phyloP scores from a whole-genome alignment of 2,888 invertebrate genomes.

The Rugalucina vietnamica region DNA sequence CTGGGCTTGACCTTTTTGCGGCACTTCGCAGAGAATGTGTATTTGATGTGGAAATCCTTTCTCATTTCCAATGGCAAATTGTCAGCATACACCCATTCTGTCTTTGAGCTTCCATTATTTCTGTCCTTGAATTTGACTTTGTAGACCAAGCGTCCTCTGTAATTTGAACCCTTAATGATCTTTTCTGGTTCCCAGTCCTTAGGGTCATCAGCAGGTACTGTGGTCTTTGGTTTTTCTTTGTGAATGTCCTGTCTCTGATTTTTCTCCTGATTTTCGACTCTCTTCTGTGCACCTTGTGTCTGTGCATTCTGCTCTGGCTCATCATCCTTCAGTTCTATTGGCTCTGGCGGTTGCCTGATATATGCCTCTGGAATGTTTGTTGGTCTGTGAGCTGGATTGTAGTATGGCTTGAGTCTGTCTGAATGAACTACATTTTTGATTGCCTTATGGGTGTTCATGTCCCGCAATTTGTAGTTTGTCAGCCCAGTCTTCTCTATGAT shows the following conservation, averaged over 20 bases:
- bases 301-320: too few relatives aligned
- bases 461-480: constrained; percentile 21
- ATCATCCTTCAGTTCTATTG: not conserved
- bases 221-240: not conserved
- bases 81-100: not conserved
- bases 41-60: constrained; percentile 20
- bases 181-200: not conserved
- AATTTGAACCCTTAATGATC: not conserved
- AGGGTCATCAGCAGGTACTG: not conserved
- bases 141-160: not conserved
- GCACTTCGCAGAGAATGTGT: constrained; percentile 9
- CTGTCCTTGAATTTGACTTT: not conserved
- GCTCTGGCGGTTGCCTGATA: constrained; percentile 7
- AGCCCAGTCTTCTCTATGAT: constrained; percentile 25
- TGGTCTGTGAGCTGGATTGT: constrained; percentile 38
- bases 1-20: too few relatives aligned
- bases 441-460: constrained; percentile 26
- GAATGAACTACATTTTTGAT: constrained; percentile 38
- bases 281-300: not conserved
- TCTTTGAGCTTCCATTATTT: not conserved
- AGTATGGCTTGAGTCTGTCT: constrained; percentile 44
- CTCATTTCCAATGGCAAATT: constrained; percentile 4
- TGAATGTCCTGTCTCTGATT: not conserved
- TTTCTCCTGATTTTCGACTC: too few relatives aligned
- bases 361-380: constrained; percentile 39